Conservation (phyloP, 2,888 invertebrate species). For the Archips xylosteana region DNA sequence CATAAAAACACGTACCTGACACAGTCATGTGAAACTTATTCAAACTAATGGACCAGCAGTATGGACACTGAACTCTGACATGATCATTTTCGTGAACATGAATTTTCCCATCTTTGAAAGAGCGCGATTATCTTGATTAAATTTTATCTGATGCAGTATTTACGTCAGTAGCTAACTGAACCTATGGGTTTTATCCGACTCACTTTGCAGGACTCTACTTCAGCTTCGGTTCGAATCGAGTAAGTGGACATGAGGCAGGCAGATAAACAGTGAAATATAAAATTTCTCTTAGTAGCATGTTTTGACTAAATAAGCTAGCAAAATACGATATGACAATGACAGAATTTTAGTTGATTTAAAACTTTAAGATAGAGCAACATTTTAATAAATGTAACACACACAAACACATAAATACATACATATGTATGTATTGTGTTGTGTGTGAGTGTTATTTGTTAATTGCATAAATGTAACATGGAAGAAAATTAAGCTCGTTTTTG, state of each 20-base stretch:
- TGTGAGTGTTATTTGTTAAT: too few relatives aligned
- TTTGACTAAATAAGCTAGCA: too few relatives aligned
- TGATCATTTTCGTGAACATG: neutral
- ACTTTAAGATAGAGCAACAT: too few relatives aligned
- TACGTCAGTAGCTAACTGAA: neutral
- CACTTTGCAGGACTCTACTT: neutral
- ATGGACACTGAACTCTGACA: neutral
- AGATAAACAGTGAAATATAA: neutral
- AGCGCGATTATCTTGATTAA: neutral
- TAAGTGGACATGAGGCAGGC: neutral
- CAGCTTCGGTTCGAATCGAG: neutral
- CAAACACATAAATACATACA: too few relatives aligned
- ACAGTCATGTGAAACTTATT: neutral
- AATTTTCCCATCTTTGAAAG: neutral
- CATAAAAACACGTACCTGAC: neutral
- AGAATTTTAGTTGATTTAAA: too few relatives aligned
- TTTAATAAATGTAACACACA: too few relatives aligned
- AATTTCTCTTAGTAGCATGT: neutral
- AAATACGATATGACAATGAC: too few relatives aligned
- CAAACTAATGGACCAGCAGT: neutral
- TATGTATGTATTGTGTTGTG: too few relatives aligned
- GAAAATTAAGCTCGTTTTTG: neutral
- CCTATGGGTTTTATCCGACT: neutral
- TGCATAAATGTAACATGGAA: neutral
- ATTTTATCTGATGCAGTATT: neutral